phyloP scores from a whole-genome alignment of 2,797 vertebrate genomes.

The Chaenodraco wilsoni region DNA sequence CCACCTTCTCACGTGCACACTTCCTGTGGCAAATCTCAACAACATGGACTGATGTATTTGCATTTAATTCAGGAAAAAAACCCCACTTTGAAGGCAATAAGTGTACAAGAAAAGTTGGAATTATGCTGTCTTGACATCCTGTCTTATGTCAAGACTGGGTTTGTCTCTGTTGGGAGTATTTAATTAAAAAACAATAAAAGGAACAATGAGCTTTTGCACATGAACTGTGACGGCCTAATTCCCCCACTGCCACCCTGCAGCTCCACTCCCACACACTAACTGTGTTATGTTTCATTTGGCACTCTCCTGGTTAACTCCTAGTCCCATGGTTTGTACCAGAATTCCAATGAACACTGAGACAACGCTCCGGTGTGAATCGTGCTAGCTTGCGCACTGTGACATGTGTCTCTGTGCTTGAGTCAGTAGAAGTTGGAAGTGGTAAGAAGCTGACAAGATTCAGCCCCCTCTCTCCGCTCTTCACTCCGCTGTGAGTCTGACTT shows the following conservation, averaged over 20 bases:
- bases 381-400: slow-evolving; percentile 28
- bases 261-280: slow-evolving; percentile 12
- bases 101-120: slow-evolving; percentile 26
- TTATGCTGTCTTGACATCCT: slow-evolving; percentile 43
- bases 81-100: slow-evolving; percentile 2
- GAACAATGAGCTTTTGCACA: no score
- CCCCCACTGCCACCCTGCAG: slow-evolving; percentile 21
- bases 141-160: slow-evolving; percentile 22
- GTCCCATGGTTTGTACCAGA: neutral
- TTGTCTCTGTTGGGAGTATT: slow-evolving; percentile 51
- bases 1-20: neutral
- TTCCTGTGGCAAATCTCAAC: neutral
- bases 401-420: slow-evolving; percentile 41
- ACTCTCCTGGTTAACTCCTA: slow-evolving; percentile 13
- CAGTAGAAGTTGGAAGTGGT: slow-evolving; percentile 45
- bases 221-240: slow-evolving; percentile 9
- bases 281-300: slow-evolving; percentile 19
- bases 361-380: slow-evolving; percentile 21
- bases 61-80: neutral
- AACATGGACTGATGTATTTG: neutral
- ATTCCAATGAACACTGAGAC: slow-evolving; percentile 26
- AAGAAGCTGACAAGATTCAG: slow-evolving; percentile 49
- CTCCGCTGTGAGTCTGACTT: slow-evolving; percentile 46
- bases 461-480: slow-evolving; percentile 36
- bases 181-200: slow-evolving; percentile 45